Base-by-base conservation (phyloP, 2,797 vertebrate species). In the Sphenodon punctatus region DNA sequence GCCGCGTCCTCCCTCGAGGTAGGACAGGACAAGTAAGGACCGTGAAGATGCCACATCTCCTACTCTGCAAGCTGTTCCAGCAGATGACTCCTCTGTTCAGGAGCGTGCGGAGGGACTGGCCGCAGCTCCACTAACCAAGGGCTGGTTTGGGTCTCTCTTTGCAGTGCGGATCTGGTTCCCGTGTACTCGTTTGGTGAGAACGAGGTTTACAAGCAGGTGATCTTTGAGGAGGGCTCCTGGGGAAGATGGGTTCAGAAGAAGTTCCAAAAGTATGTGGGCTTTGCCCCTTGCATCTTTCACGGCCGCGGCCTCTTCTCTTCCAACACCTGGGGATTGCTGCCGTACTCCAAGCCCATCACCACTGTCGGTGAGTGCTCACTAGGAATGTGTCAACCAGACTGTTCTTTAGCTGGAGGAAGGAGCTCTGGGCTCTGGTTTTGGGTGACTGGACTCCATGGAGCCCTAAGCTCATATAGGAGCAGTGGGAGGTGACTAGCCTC, bases 161-260 rank as follows among this genome's bases (percentile, higher is more conserved):
- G 30, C 90, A 99, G 98, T 14, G 97, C 99, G 0, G 98, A 99
- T 86, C 94, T 99, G 89, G 99, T 99, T 84, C 99, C 99, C 0
- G 96, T 97, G 38, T 99, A 98, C 87, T 98, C 98, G 6, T 99
- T 99, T 55, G 99, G 99, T 7, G 98, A 99, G 92, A 99, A 99
- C 1, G 98, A 99, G 34, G 97, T 96, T 10, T 99, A 98, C 92
- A 96, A 97, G 91, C 99, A 99, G 90, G 93, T 99, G 85, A 97
- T 99, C 88, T 98, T 99, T 1, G 93, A 98, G 72, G 98, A 99
- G 80, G 97, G 96, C 1, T 97, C 97, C 49, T 97, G 95, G 96
- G 97, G 97, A 88, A 96, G 96, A 53, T 76, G 84, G 90, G 32
- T 97, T 23, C 99, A 99, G 91, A 98, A 92, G 94, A 97, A 92